Base-by-base conservation (phyloP, 2,888 invertebrate genomes). In the Branchipolynoe longqiensis region DNA sequence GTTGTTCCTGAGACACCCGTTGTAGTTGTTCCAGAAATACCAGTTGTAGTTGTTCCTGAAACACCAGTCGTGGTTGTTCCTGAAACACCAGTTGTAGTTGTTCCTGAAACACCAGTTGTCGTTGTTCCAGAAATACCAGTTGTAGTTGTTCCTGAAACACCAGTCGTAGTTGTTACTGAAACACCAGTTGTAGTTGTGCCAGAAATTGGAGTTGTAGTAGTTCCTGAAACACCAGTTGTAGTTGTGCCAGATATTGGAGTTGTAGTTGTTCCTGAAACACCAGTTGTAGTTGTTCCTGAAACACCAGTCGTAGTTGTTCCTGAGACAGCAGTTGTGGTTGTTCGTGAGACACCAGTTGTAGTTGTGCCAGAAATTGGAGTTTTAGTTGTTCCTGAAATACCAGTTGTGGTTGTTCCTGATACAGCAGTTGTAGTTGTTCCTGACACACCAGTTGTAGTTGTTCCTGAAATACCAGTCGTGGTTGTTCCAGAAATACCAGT, bases 41-140 rank as follows among this genome's bases (percentile, higher is more conserved):
- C 14, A n/a, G 58, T 58, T 4, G n/a, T 8, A 4, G 58, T 58
- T 4, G 18, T 58, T 58, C 58, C 58, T n/a, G 58, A 8, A 18
- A 8, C 58, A 14, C 58, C 58, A n/a, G 58, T 14, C 4, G 58
- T 58, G 12, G 58, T 58, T n/a, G 58, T 58, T 8, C 58, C 58
- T 14, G 58, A 58, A 4, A 58, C 58, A 18, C 58, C 58, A n/a
- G 58, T n/a, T 58, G 58, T 58, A 25, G 58, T 58, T 58, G 58
- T 58, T 58, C 22, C 25, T 8, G 22, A 14, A 18, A 25, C 4
- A 8, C 4, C 14, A 14, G 14, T n/a, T n/a, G n/a, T 4, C 22
- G 58, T 58, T n/a, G 18, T 58, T 58, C 14, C n/a, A n/a, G 58
- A 4, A 18, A 14, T 25, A 14, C 58, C n/a, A 4, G 58, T 58